These are phyloP conservation scores for Drosophila obscura DNA, from an alignment of 1,140 invertebrate genomes.

Conservation along the genomic window DNA sequence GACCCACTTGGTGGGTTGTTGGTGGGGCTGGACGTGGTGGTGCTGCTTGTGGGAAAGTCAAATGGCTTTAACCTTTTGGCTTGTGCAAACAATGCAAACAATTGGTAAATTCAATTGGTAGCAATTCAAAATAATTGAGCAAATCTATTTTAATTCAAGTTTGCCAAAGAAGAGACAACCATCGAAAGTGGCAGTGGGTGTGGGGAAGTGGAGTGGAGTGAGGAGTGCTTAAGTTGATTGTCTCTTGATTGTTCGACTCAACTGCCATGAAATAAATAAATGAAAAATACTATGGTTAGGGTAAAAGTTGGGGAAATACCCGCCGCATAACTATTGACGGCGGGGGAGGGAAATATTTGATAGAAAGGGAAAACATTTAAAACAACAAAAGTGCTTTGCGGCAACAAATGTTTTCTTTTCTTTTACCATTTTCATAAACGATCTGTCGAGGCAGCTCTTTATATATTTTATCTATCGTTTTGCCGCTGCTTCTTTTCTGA, in stretches of 20 bases:
- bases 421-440: too few relatives aligned
- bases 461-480: conserved; percentile 1
- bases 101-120: conserved; percentile 63
- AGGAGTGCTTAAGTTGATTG: conserved; percentile 16
- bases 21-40: background rate
- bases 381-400: too few relatives aligned
- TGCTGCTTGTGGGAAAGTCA: conserved; percentile 54
- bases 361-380: too few relatives aligned
- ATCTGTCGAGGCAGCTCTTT: background rate
- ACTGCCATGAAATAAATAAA: conserved; percentile 29
- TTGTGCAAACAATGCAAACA: conserved; percentile 55
- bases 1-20: conserved; percentile 64
- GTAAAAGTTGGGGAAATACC: conserved; percentile 22
- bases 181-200: conserved; percentile 24
- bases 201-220: conserved; percentile 11
- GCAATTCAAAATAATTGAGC: conserved; percentile 67
- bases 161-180: conserved; percentile 19
- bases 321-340: too few relatives aligned
- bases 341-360: too few relatives aligned
- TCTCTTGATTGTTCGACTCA: conserved; percentile 34
- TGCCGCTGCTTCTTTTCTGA: background rate
- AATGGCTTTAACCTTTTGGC: conserved; percentile 70
- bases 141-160: conserved; percentile 42
- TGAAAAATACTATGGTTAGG: conserved; percentile 28
- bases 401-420: too few relatives aligned